Conservation (phyloP, 1,140 invertebrate genomes). For the Anadara kagoshimensis region DNA sequence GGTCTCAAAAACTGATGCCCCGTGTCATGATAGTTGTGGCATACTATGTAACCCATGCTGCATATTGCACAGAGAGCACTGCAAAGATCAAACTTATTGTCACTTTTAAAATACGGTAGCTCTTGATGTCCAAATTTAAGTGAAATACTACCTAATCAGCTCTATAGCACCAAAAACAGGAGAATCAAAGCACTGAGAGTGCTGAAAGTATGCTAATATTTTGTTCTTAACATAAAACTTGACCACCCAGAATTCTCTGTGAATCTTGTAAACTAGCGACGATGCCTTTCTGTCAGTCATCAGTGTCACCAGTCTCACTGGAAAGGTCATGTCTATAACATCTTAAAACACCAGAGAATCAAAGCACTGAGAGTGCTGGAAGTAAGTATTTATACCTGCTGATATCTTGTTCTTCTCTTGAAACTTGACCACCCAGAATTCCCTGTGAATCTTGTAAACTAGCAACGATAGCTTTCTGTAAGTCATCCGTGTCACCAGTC, state of each 20-base stretch:
- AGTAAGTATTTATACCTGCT: conserved; percentile 71
- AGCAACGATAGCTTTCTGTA: conserved; percentile 74
- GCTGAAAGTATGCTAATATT: conserved; percentile 74
- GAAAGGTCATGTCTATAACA: conserved; percentile 71
- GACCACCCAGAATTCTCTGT: conserved; percentile 67
- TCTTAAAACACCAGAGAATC: background rate
- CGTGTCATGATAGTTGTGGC: no score
- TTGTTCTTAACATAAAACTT: conserved; percentile 73
- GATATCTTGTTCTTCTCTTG: conserved; percentile 74
- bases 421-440: conserved; percentile 70
- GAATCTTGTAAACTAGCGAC: conserved; percentile 73
- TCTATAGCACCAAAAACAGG: no score
- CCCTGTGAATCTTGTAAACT: conserved; percentile 71
- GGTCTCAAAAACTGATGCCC: no score
- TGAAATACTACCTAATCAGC: no score
- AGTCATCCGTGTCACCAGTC: conserved; percentile 62
- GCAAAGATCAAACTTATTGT: no score
- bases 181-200: no score
- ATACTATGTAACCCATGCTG: no score
- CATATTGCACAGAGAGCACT: no score
- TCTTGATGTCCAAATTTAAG: no score
- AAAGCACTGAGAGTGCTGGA: no score
- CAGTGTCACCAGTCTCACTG: conserved; percentile 58
- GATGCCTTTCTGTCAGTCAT: conserved; percentile 74
- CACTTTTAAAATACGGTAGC: no score